Evolutionary conservation across 2,888 invertebrate species (phyloP).

Genomic region (Sclerodermus sp.): DNA sequence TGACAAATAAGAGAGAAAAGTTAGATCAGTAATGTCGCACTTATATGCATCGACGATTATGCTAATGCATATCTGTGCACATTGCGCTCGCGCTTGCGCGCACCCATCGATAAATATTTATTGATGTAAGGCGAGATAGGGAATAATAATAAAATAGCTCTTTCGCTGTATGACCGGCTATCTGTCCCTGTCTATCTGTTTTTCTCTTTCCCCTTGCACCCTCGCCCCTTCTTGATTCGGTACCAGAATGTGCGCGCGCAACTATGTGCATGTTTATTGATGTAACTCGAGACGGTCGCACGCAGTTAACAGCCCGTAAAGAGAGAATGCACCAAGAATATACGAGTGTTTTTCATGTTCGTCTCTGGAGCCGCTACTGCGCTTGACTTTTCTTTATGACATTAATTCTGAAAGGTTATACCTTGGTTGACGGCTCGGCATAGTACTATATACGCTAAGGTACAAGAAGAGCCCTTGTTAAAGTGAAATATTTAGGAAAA

Average conservation of each 20-base stretch:
- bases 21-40: too few relatives aligned
- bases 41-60: too few relatives aligned
- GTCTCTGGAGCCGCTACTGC: constrained; percentile 29
- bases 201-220: neutral
- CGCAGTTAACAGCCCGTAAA: constrained; percentile 41
- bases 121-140: constrained; percentile 11
- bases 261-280: constrained; percentile 39
- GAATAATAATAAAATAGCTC: neutral
- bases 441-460: too few relatives aligned
- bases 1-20: too few relatives aligned
- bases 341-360: constrained; percentile 36
- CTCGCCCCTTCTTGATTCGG: neutral
- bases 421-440: too few relatives aligned
- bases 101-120: constrained; percentile 21
- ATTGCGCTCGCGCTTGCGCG: constrained; percentile 4
- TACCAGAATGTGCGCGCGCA: constrained; percentile 33
- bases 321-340: constrained; percentile 37
- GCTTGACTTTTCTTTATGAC: constrained; percentile 36
- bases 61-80: constrained; percentile 6
- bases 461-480: too few relatives aligned
- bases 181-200: neutral
- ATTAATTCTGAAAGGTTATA: constrained; percentile 32
- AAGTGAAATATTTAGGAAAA: too few relatives aligned
- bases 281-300: constrained; percentile 42
- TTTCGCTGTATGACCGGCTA: neutral